Evolutionary conservation across 1,140 invertebrate species (phyloP), one percentile per base, ranked within the genome.

Genomic region (Eupeodes corollae): DNA sequence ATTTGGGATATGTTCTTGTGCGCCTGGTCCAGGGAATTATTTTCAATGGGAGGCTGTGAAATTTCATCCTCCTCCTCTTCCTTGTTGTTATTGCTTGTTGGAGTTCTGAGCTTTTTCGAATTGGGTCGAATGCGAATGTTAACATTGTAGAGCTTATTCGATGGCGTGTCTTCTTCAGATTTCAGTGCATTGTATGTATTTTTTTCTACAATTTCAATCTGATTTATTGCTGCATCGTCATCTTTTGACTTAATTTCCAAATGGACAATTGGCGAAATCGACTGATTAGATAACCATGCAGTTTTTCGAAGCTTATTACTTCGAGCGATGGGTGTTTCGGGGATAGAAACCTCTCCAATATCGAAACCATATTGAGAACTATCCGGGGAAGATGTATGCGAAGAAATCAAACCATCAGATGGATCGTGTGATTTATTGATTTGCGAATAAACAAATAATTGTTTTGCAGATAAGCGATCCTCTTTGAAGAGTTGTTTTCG

Each of bases 291-390:
- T 31, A 49, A 21, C 47, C 47, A 49, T 16, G 47, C 42, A 44
- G 30, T 44, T 6, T 42, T 33, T 32, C 47, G 47, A 35, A 49
- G 43, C 33, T 43, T 44, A 44, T 49, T 49, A 26, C 44, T 43
- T 6, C 47, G 33, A 15, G 47, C 47, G 18, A 48, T 48, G 12
- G 42, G 42, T 16, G 35, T 44, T 13, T 44, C 13, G 26, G 47
- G 47, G 11, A 49, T n/a, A 3, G 42, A 39, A 44, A 37, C 38
- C 13, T 44, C 42, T n/a, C 16, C 42, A 39, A 42, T 38, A 11
- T 30, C 19, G 26, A 42, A 48, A 10, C 19, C 12, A 40, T 47
- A 30, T 19, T 15, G 21, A 26, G 21, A 8, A 26, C 21, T 14
- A 33, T 33, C 32, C 15, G 26, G 15, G 12, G 21, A 26, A 26